These are phyloP conservation scores for Papilio glaucus DNA, from an alignment of 1,140 invertebrate genomes.

Conservation along the genomic window DNA sequence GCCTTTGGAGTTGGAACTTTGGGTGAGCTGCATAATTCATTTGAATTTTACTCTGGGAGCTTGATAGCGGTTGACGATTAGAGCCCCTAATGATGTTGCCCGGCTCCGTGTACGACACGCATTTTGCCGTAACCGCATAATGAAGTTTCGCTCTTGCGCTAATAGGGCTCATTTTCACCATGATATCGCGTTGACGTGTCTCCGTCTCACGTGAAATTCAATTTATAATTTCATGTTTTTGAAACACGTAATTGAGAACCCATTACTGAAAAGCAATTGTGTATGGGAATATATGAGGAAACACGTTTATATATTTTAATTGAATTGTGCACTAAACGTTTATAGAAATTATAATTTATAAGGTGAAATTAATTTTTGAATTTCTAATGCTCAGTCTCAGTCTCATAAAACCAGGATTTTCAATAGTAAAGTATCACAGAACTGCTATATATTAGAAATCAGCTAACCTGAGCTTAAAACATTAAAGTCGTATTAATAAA, in stretches of 20 bases:
- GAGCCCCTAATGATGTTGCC: conserved; percentile 62
- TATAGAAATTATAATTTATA: background rate
- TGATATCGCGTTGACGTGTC: conserved; percentile 59
- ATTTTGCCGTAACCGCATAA: conserved; percentile 72
- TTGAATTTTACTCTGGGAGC: conserved; percentile 50
- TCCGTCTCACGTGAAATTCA: conserved; percentile 49
- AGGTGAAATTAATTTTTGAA: background rate
- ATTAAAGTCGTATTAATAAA: background rate
- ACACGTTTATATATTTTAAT: background rate
- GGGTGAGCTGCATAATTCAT: conserved; percentile 84
- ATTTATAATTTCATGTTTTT: conserved; percentile 51
- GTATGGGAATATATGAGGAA: background rate
- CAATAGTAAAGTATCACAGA: background rate
- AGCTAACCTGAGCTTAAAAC: background rate
- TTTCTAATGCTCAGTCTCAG: background rate
- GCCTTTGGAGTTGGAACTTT: conserved; percentile 91
- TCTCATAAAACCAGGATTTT: too few relatives aligned
- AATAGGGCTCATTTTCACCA: conserved; percentile 71
- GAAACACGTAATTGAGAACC: conserved; percentile 32
- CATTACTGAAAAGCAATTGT: conserved; percentile 13
- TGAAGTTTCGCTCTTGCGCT: conserved; percentile 68
- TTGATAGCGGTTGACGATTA: conserved; percentile 54
- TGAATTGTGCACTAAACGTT: background rate
- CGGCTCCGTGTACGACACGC: conserved; percentile 56
- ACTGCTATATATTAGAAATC: background rate